Evolutionary conservation across 1,140 invertebrate genomes (phyloP), one percentile per base, ranked within the genome.

Genomic region (Eurosta solidaginis): DNA sequence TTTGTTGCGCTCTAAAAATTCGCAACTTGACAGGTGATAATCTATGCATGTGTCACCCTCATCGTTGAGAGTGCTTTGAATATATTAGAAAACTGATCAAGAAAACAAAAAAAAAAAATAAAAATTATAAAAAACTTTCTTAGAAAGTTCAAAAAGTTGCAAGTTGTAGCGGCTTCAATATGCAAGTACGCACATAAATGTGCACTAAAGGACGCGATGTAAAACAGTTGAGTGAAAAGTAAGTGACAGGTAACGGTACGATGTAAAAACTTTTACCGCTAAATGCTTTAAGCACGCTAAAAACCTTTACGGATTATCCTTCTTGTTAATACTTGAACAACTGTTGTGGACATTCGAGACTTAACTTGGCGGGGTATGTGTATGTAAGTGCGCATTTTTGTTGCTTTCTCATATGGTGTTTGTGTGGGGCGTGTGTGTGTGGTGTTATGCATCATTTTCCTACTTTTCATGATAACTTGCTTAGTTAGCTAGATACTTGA

Each of bases 21-120:
- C 33, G 17, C 33, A 68, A 63, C 59, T 68, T 68, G 59, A 68
- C 59, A 68, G 59, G 59, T 68, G 59, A 68, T 68, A 68, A 68
- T 68, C 59, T 68, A 68, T 68, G 59, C 59, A 68, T 68, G 33
- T 68, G 59, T 63, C 29, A 33, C 40, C 54, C 17, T 68, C 29
- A 29, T 33, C 33, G n/a, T 52, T 20, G 50, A 68, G 59, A 33
- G 59, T 20, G 33, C 33, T 68, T 68, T 68, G 59, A 68, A 40
- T 40, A 68, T 68, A 68, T 68, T 40, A 68, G 17, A 22, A 40
- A 68, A 20, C 33, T 20, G n/a, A n/a, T n/a, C n/a, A n/a, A 40
- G 20, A 33, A 36, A 42, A 6, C 25, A 27, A 54, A 25, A 9
- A 54, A 2, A 27, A 27, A 20, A 17, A 63, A 29, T 7, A 54